Evolutionary conservation across 2,888 invertebrate genomes (phyloP).

Genomic region (Amblyteles armatorius): DNA sequence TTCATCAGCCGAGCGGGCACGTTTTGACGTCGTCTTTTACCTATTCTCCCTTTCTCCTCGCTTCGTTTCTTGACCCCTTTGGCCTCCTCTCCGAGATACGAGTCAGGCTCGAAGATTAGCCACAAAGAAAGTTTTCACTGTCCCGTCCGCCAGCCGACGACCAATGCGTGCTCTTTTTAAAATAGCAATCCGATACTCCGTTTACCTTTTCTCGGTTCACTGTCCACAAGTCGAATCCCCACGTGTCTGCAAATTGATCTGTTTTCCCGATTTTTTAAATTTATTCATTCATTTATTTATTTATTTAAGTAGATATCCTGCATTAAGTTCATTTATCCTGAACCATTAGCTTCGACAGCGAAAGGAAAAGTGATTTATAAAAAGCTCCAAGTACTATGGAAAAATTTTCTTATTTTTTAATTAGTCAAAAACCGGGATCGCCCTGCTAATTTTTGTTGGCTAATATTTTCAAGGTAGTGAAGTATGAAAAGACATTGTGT

Average conservation of each 20-base stretch:
- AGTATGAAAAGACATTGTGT: no score
- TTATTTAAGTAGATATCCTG: no score
- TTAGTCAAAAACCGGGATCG: no score
- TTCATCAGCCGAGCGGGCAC: constrained; percentile 45
- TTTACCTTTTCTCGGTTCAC: not conserved
- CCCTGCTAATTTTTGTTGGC: no score
- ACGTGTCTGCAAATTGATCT: not conserved
- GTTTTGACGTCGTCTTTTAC: constrained; percentile 29
- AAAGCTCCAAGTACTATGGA: no score
- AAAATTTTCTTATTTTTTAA: no score
- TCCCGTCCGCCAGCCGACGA: no score
- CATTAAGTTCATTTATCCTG: no score
- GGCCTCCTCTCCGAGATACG: constrained; percentile 7
- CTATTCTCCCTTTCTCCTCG: constrained; percentile 38
- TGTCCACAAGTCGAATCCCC: not conserved
- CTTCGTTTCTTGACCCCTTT: constrained; percentile 43
- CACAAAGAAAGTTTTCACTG: not conserved
- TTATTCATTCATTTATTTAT: not conserved
- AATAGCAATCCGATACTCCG: not conserved
- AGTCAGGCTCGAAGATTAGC: not conserved
- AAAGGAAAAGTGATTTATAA: no score
- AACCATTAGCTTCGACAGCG: no score
- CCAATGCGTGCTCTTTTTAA: not conserved
- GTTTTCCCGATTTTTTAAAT: not conserved
- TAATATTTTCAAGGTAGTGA: no score